Evolutionary conservation across 2,113 vertebrate species (phyloP).

Genomic region (Callorhinus ursinus): DNA sequence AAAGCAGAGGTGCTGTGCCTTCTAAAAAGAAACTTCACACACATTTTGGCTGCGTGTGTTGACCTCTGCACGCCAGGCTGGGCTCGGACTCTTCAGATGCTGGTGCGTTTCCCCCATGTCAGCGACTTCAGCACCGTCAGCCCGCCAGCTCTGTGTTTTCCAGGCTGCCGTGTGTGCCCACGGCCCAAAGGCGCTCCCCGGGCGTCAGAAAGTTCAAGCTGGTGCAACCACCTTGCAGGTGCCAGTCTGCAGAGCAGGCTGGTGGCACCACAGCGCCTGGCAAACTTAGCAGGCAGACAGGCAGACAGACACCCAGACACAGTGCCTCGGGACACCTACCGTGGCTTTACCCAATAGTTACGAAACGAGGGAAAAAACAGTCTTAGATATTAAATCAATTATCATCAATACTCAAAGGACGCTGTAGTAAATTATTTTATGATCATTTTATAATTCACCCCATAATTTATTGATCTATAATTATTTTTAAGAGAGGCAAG

Average conservation of each 20-base stretch:
- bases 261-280: accelerated
- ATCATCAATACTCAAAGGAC: neutral
- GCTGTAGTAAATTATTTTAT: neutral
- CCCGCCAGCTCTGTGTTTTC: accelerated
- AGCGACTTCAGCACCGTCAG: accelerated
- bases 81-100: too few relatives aligned
- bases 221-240: accelerated
- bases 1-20: neutral
- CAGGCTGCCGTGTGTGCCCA: accelerated
- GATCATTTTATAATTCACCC: conserved; percentile 16
- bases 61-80: accelerated
- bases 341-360: too few relatives aligned
- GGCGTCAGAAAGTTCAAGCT: accelerated
- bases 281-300: too few relatives aligned
- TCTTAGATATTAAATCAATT: neutral
- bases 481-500: neutral
- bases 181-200: accelerated
- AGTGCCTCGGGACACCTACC: accelerated
- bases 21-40: neutral
- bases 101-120: accelerated
- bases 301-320: too few relatives aligned
- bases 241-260: accelerated
- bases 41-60: accelerated
- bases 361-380: too few relatives aligned
- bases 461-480: conserved; percentile 27